phyloP scores from a whole-genome alignment of 1,140 invertebrate genomes.

The Scylla paramamosain region DNA sequence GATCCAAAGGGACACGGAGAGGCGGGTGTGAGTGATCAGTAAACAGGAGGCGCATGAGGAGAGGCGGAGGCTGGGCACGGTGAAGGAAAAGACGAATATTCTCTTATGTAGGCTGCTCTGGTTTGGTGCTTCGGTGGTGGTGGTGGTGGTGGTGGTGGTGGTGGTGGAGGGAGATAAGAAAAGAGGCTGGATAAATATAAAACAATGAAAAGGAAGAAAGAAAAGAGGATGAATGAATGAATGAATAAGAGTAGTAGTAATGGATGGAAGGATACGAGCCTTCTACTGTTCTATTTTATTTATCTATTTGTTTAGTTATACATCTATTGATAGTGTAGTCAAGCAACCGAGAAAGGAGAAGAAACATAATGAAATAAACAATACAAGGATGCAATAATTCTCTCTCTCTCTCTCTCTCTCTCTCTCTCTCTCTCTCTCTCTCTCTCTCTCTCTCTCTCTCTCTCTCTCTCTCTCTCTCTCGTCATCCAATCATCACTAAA shows the following conservation, averaged over 20 bases:
- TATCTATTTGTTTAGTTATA: no score
- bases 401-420: background rate
- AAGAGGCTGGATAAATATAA: background rate
- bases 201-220: no score
- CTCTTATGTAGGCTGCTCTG: background rate
- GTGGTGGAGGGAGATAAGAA: background rate
- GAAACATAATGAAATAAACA: no score
- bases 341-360: no score
- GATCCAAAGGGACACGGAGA: background rate
- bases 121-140: background rate
- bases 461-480: no score
- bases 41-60: background rate
- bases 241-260: no score
- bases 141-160: background rate
- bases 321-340: no score
- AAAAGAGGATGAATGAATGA: no score
- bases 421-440: background rate
- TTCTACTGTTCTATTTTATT: no score
- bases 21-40: background rate
- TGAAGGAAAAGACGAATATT: background rate
- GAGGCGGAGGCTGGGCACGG: background rate
- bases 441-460: no score
- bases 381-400: background rate
- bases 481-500: background rate
- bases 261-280: no score